Conservation (phyloP, 1,140 invertebrate genomes). For the Diuraphis noxia region DNA sequence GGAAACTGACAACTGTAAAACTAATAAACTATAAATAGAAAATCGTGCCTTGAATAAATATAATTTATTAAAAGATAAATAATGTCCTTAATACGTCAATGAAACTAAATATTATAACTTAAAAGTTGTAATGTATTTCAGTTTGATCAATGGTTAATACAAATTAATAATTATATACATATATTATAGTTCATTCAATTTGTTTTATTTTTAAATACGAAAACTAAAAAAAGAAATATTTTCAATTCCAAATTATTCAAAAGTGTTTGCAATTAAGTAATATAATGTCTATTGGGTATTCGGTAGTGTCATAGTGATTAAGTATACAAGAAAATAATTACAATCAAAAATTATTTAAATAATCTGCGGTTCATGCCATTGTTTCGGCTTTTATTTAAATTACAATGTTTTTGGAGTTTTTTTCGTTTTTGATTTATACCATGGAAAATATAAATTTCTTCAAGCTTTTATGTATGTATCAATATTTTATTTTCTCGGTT, state of each 20-base stretch:
- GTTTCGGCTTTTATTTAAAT: not conserved
- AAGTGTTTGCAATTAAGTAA: too few species aligned
- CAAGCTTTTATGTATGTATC: not conserved
- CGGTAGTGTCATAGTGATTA: not conserved
- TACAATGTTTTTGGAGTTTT: not conserved
- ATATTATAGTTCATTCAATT: not conserved
- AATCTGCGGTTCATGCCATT: not conserved
- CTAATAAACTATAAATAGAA: conserved; percentile 1
- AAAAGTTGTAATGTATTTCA: not conserved
- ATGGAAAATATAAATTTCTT: not conserved
- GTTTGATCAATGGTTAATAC: not conserved
- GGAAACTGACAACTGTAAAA: not conserved
- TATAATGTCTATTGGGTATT: too few species aligned
- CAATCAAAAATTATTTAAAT: too few species aligned
- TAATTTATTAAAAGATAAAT: not conserved
- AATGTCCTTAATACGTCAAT: too few species aligned
- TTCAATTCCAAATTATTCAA: too few species aligned
- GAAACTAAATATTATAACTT: not conserved
- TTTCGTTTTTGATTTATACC: not conserved
- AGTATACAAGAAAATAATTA: not conserved
- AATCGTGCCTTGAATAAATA: not conserved
- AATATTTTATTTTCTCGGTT: not conserved
- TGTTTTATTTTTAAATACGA: not conserved
- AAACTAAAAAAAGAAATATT: too few species aligned
- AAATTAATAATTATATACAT: not conserved